These are phyloP conservation scores for Galendromus occidentalis DNA, from an alignment of 1,140 invertebrate genomes.

Conservation along the genomic window DNA sequence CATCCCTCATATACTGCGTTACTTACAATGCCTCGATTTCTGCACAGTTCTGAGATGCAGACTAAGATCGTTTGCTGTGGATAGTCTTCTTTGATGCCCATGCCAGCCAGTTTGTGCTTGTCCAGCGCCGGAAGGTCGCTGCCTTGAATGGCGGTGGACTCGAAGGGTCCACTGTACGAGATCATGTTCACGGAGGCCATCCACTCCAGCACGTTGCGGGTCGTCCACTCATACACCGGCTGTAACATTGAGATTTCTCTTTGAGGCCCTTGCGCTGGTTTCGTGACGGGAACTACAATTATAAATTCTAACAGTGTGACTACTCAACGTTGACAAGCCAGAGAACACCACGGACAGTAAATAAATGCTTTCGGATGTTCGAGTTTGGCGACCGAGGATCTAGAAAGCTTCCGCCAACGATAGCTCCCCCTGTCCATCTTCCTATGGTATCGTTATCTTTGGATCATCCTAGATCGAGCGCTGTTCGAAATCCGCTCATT, in stretches of 20 bases:
- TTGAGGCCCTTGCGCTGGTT: too few species aligned
- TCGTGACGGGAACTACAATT: too few species aligned
- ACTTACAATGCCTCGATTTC: conserved; percentile 26
- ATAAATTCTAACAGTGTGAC: too few species aligned
- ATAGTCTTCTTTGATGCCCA: conserved; percentile 55
- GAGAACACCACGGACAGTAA: too few species aligned
- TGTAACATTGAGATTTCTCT: conserved; percentile 29
- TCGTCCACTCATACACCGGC: conserved; percentile 46
- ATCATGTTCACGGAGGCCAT: conserved; percentile 50
- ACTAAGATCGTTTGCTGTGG: conserved; percentile 48
- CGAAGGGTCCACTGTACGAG: conserved; percentile 47
- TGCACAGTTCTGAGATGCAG: conserved; percentile 46
- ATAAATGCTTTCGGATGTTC: too few species aligned
- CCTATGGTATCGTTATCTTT: too few species aligned
- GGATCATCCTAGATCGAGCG: too few species aligned
- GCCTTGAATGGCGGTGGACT: conserved; percentile 48
- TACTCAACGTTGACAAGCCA: too few species aligned
- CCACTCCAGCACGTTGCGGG: conserved; percentile 48
- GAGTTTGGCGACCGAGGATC: too few species aligned
- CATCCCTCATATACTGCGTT: background rate
- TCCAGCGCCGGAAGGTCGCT: conserved; percentile 42
- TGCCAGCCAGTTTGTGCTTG: conserved; percentile 45
- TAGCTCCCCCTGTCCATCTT: too few species aligned
- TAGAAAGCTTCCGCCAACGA: too few species aligned
- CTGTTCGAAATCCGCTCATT: too few species aligned